Percentiles rank a stretch among this genome's conserved stretches.
Conservation (phyloP, 2,888 invertebrate genomes). For the Nymphalis urticae region DNA sequence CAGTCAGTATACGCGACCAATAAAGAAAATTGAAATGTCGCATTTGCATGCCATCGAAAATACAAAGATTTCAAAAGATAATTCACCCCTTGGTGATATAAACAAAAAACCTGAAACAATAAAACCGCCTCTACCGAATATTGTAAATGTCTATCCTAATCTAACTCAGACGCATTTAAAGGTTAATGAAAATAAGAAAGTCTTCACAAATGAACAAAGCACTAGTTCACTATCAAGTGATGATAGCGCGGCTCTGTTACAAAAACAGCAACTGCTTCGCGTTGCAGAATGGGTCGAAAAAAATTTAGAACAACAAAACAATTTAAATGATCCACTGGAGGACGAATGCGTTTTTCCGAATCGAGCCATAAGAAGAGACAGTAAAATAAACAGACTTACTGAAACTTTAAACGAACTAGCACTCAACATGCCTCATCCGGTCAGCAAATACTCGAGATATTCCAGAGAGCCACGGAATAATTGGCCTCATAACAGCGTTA, state of each 20-base stretch:
- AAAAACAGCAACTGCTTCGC: conserved; percentile 84
- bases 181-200: conserved; percentile 71
- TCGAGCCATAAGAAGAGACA: conserved; percentile 60
- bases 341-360: conserved; percentile 67
- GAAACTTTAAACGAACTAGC: conserved; percentile 74
- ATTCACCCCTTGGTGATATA: conserved; percentile 58
- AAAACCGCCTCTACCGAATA: conserved; percentile 62
- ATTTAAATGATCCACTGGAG: conserved; percentile 69
- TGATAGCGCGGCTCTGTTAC: conserved; percentile 79
- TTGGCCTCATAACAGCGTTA: conserved; percentile 57
- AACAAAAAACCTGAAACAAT: conserved; percentile 58
- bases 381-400: conserved; percentile 65
- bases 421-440: conserved; percentile 75
- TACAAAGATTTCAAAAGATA: conserved; percentile 75
- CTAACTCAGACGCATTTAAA: conserved; percentile 75
- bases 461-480: conserved; percentile 58
- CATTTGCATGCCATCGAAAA: conserved; percentile 74
- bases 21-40: conserved; percentile 74
- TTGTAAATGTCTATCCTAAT: conserved; percentile 76
- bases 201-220: conserved; percentile 75
- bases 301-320: conserved; percentile 80
- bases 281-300: conserved; percentile 91
- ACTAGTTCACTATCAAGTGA: conserved; percentile 78
- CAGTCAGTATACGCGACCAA: conserved; percentile 60
- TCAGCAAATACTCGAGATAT: conserved; percentile 70